A percentile compares a stretch with the other conserved stretches of the same genome.
phyloP scores from a whole-genome alignment of 2,888 invertebrate species.

The Drosophila mimetica region DNA sequence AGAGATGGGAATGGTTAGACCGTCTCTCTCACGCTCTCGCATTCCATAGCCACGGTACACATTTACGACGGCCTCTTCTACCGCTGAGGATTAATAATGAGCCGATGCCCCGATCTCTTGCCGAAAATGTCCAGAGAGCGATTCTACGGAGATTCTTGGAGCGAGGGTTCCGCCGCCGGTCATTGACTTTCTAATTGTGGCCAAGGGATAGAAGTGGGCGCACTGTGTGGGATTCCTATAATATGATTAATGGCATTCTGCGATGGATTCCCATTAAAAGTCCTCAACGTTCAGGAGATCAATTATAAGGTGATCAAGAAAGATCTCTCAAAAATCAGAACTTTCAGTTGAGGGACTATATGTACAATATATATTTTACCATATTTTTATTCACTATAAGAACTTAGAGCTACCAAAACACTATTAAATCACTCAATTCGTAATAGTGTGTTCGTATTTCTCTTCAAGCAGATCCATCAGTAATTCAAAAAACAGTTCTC shows the following conservation, averaged over 20 bases:
- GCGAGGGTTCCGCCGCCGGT: slow-evolving; percentile 44
- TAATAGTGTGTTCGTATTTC: not conserved
- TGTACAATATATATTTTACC: too few relatives aligned
- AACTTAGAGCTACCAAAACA: too few relatives aligned
- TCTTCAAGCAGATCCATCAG: not conserved
- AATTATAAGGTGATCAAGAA: slow-evolving; percentile 32
- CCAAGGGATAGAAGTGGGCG: slow-evolving; percentile 47
- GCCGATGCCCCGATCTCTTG: slow-evolving; percentile 51
- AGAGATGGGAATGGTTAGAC: slow-evolving; percentile 41
- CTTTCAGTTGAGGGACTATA: not conserved
- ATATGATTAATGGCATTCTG: slow-evolving; percentile 64
- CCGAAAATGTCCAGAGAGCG: slow-evolving; percentile 74
- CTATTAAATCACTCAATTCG: not conserved
- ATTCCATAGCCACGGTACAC: slow-evolving; percentile 11
- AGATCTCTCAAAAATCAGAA: not conserved
- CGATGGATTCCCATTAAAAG: slow-evolving; percentile 12
- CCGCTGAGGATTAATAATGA: slow-evolving; percentile 75
- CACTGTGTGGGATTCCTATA: slow-evolving; percentile 43
- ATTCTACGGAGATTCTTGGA: slow-evolving; percentile 21
- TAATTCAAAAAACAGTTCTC: not conserved
- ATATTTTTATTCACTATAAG: too few relatives aligned
- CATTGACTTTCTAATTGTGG: slow-evolving; percentile 64
- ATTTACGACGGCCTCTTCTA: slow-evolving; percentile 46
- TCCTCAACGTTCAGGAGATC: slow-evolving; percentile 24
- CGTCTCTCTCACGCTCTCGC: slow-evolving; percentile 28